phyloP scores from a whole-genome alignment of 2,888 invertebrate genomes.

The Isoperla grammatica region DNA sequence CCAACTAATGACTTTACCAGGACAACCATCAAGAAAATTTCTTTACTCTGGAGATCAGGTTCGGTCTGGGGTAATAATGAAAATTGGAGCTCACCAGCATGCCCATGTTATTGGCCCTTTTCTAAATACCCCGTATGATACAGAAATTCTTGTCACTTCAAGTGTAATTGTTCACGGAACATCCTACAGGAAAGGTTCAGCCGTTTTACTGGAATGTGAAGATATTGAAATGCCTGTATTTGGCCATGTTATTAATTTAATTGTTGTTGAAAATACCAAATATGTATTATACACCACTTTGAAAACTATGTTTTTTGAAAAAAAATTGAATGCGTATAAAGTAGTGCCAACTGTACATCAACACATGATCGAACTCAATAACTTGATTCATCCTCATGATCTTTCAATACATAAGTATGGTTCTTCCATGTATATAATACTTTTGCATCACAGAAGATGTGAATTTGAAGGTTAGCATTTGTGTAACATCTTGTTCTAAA shows the following conservation, averaged over 20 bases:
- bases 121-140: not conserved
- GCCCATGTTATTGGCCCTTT: not conserved
- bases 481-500: no score
- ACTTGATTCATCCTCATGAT: not conserved
- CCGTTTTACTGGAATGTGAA: not conserved
- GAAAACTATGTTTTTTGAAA: not conserved
- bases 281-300: not conserved
- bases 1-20: slow-evolving; percentile 14
- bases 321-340: not conserved
- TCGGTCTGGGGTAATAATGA: not conserved
- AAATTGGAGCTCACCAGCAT: not conserved
- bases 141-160: not conserved
- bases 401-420: not conserved
- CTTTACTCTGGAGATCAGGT: slow-evolving; percentile 24
- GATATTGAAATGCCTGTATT: not conserved
- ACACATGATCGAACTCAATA: not conserved
- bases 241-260: not conserved
- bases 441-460: slow-evolving; percentile 3
- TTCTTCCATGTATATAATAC: not conserved
- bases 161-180: not conserved
- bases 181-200: not conserved
- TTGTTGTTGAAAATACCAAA: not conserved
- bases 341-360: not conserved
- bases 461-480: not conserved
- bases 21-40: slow-evolving; percentile 18